These are phyloP conservation scores for Metaphire vulgaris DNA, from an alignment of 1,140 invertebrate species.

Conservation along the genomic window DNA sequence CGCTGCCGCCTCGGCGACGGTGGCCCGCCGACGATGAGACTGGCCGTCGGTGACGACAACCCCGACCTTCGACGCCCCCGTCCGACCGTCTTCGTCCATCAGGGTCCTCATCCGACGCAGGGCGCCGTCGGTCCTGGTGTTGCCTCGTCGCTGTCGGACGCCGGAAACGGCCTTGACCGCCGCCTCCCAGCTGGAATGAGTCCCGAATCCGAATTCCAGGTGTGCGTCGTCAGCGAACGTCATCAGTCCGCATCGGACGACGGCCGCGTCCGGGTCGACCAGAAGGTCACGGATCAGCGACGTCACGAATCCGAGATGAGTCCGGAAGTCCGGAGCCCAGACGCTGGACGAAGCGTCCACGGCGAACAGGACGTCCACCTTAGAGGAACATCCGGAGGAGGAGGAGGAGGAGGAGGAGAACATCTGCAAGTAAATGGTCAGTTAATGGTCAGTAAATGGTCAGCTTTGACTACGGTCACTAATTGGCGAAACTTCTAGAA, in stretches of 20 bases:
- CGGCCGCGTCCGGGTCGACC: background rate
- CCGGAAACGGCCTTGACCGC: background rate
- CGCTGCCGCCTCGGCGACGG: background rate
- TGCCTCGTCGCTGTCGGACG: background rate
- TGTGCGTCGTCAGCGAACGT: conserved; percentile 4
- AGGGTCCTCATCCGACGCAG: background rate
- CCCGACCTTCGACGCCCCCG: background rate
- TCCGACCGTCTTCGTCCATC: background rate
- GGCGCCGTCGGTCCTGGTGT: conserved; percentile 1
- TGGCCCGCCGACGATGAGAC: background rate
- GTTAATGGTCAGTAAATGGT: too few relatives aligned
- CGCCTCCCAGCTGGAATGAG: background rate
- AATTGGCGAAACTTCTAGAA: too few relatives aligned
- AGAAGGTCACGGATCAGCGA: conserved; percentile 32
- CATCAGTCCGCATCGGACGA: background rate
- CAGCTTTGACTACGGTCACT: too few relatives aligned
- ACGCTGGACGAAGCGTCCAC: conserved; percentile 44
- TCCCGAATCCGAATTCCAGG: background rate
- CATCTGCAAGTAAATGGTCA: too few relatives aligned
- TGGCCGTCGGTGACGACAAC: background rate
- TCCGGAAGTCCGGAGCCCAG: conserved; percentile 36
- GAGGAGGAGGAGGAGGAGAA: too few relatives aligned
- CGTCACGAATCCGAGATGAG: conserved; percentile 38
- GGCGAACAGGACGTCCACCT: conserved; percentile 42
- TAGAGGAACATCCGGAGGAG: too few relatives aligned